A percentile compares a stretch with the other conserved stretches of the same genome.
Conservation (phyloP, 2,888 invertebrate species). For the Hydrotaea cyrtoneurina region DNA sequence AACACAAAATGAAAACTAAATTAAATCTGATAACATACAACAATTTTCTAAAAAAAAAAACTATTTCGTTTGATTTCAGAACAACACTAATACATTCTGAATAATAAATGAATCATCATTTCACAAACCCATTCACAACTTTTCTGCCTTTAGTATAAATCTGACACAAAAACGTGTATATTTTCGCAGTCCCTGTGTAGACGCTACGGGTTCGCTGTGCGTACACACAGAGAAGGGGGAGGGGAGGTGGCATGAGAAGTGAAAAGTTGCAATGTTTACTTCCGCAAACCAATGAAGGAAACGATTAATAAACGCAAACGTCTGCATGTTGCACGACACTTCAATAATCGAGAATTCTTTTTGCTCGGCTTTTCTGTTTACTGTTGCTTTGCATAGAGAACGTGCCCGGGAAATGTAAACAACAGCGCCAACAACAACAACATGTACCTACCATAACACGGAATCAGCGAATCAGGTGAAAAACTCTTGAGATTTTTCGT, state of each 20-base stretch:
- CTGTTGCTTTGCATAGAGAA: slow-evolving; percentile 10
- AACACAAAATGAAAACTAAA: too few species aligned
- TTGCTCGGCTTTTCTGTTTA: not conserved
- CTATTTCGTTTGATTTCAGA: too few species aligned
- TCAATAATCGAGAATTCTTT: slow-evolving; percentile 1
- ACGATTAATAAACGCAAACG: slow-evolving; percentile 49
- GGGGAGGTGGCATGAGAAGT: not conserved
- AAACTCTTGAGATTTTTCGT: slow-evolving; percentile 22
- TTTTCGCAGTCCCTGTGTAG: not conserved
- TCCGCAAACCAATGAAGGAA: slow-evolving; percentile 49
- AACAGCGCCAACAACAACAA: not conserved
- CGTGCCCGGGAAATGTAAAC: slow-evolving; percentile 28
- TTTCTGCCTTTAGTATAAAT: not conserved
- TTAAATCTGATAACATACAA: too few species aligned
- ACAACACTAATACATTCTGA: too few species aligned
- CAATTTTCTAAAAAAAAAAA: too few species aligned
- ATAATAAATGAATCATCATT: not conserved
- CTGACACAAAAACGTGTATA: not conserved
- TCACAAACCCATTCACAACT: not conserved
- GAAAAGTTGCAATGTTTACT: slow-evolving; percentile 37
- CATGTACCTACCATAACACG: not conserved
- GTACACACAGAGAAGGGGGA: not conserved
- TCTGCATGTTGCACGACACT: slow-evolving; percentile 37
- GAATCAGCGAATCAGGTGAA: not conserved
- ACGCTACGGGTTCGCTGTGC: not conserved